Percentiles rank a stretch among this genome's conserved stretches.
Evolutionary conservation across 2,113 vertebrate genomes (phyloP).

Genomic region (Epinephelus fuscoguttatus): DNA sequence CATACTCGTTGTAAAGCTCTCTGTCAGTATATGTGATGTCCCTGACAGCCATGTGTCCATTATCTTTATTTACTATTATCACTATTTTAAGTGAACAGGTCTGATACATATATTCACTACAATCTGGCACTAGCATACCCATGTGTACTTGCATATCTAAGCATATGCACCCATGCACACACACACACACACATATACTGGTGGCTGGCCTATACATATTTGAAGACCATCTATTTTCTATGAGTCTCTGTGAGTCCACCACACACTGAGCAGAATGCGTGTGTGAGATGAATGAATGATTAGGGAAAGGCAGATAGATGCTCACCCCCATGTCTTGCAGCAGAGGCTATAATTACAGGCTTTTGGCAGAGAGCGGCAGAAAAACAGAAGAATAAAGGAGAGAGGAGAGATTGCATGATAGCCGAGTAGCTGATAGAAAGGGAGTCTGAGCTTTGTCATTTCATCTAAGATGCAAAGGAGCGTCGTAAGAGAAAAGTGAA

Average conservation of each 20-base stretch:
- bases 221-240: conserved; percentile 64
- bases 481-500: conserved; percentile 2
- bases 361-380: conserved; percentile 51
- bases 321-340: conserved; percentile 48
- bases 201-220: conserved; percentile 46
- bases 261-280: conserved; percentile 48
- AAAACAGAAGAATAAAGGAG: conserved; percentile 49
- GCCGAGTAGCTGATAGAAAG: conserved; percentile 28
- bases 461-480: conserved; percentile 54
- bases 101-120: conserved; percentile 18
- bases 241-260: conserved; percentile 55
- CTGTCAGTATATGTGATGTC: conserved; percentile 21
- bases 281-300: conserved; percentile 65
- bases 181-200: conserved; percentile 15
- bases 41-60: conserved; percentile 11
- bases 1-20: conserved; percentile 6
- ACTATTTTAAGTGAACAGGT: conserved; percentile 17
- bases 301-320: conserved; percentile 44
- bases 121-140: conserved; percentile 1
- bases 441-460: conserved; percentile 30
- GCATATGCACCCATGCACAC: conserved; percentile 2
- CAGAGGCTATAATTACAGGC: conserved; percentile 68
- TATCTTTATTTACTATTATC: conserved; percentile 1
- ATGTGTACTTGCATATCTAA: conserved; percentile 1
- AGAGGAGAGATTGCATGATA: conserved; percentile 32